These are phyloP conservation scores for Falco cherrug DNA, from an alignment of 2,797 vertebrate genomes.

Conservation along the genomic window DNA sequence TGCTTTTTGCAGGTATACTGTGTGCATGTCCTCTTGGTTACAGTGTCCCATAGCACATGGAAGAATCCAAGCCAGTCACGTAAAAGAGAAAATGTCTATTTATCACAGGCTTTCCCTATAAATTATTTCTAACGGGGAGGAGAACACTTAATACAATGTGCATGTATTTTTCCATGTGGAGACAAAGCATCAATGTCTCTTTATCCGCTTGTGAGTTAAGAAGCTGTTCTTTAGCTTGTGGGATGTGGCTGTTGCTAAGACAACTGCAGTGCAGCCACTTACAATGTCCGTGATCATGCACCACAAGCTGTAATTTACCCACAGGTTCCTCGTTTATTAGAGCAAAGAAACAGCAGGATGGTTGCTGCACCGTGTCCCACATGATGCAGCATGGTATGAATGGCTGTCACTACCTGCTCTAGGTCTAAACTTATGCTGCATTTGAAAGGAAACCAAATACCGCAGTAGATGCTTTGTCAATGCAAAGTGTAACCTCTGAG, in stretches of 20 bases:
- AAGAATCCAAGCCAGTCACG: neutral
- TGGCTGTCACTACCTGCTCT: neutral
- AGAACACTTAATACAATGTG: neutral
- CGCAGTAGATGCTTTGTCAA: neutral
- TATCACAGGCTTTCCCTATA: neutral
- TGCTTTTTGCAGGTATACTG: neutral
- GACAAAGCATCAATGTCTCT: constrained; percentile 28
- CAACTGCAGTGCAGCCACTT: constrained; percentile 42
- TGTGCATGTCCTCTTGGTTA: neutral
- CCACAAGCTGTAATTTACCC: constrained; percentile 45
- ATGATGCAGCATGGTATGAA: neutral
- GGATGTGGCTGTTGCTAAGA: constrained; percentile 66
- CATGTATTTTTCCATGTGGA: neutral
- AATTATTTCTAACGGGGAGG: neutral
- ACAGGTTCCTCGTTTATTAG: constrained; percentile 9
- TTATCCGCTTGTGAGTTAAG: neutral
- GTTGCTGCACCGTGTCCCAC: neutral
- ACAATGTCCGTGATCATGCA: constrained; percentile 14
- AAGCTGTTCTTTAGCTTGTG: neutral
- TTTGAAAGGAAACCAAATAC: neutral
- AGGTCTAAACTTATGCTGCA: neutral
- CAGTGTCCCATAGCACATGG: neutral
- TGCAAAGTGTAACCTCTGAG: neutral
- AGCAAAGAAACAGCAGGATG: neutral
- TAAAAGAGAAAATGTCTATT: neutral